Evolutionary conservation across 1,140 invertebrate genomes (phyloP).

Genomic region (Penaeus chinensis): DNA sequence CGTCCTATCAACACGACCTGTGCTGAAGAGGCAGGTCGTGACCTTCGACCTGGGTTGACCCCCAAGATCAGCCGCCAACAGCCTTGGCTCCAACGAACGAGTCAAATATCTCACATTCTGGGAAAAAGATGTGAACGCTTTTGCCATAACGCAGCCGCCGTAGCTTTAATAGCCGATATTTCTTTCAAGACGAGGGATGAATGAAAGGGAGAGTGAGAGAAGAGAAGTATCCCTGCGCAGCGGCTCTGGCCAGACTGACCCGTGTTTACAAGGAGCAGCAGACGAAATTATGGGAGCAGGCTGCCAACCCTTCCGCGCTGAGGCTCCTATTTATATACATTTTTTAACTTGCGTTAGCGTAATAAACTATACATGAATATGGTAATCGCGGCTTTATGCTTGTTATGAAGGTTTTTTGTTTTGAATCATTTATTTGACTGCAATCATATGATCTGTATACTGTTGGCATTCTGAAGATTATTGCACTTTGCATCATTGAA

Average conservation of each 20-base stretch:
- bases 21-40: background rate
- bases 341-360: no score
- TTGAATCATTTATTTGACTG: no score
- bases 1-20: no score
- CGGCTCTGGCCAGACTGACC: background rate
- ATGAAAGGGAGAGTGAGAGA: no score
- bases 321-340: constrained; percentile 5
- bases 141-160: constrained; percentile 53
- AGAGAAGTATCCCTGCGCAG: no score
- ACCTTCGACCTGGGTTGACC: constrained; percentile 3
- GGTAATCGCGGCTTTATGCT: no score
- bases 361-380: no score
- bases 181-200: background rate
- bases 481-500: no score
- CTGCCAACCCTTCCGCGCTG: background rate
- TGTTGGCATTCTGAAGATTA: no score
- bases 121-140: constrained; percentile 30
- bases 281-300: constrained; percentile 31
- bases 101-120: constrained; percentile 47
- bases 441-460: no score
- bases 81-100: background rate
- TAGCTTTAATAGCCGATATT: background rate
- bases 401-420: no score
- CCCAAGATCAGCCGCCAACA: background rate
- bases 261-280: constrained; percentile 42